Evolutionary conservation across 2,113 vertebrate species (phyloP), one percentile per base, ranked within the genome.

Genomic region (Gavialis gangeticus): DNA sequence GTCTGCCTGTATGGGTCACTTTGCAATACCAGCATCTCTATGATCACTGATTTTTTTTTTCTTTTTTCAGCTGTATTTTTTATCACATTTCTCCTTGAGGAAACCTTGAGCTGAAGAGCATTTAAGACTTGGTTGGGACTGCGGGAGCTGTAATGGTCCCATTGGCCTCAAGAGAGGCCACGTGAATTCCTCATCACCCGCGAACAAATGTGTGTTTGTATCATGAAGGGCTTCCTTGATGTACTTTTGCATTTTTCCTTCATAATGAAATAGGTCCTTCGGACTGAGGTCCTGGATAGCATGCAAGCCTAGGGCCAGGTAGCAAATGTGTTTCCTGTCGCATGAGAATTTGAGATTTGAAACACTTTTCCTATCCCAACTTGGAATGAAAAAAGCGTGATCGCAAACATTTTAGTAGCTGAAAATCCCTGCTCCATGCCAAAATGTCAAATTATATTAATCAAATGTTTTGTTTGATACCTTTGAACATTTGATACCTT

Each of bases 221-320:
- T 2, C 28, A 88, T 80, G 3, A 0, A 64, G 59, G 46, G 25
- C 34, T 28, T 12, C 60, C 54, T 27, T 84, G 64, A 57, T n/a
- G 13, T 37, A n/a, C 19, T 92, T 83, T 82, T 66, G 34, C 79
- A 89, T 37, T 91, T 88, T 57, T 6, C 77, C 91, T 87, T 88
- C 37, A 59, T 66, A 1, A 12, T 0, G 2, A 76, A 93, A 93
- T 91, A 85, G 28, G 16, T 3, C 30, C 13, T 91, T 93, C 54
- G 5, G 28, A 58, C 37, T 54, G 19, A 84, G 16, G 12, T 82
- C 25, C 37, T 69, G 77, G 85, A 46, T 46, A 46, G 46, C 46
- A 46, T 46, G 78, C 6, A 79, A 27, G 5, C 58, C 67, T 88
- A 3, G 27, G n/a, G 79, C 84, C 64, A 79, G 91, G 24, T 3